These are phyloP conservation scores for Drosophila lacteicornis DNA, from an alignment of 1,140 invertebrate species.

Conservation along the genomic window DNA sequence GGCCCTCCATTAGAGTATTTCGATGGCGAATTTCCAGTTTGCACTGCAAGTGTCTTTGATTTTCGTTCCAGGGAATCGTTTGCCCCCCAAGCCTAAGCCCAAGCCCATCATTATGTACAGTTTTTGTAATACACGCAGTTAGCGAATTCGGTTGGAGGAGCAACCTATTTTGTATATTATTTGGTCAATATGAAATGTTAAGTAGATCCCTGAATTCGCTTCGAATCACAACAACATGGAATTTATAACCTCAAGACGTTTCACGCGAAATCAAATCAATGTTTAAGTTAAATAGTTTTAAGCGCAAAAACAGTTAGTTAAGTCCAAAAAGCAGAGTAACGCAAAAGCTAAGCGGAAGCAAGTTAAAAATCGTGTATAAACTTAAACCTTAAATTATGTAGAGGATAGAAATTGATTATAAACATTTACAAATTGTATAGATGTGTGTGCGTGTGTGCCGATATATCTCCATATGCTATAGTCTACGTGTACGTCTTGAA, in stretches of 20 bases:
- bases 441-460: conserved; percentile 29
- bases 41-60: conserved; percentile 58
- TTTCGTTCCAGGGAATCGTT: conserved; percentile 34
- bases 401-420: conserved; percentile 29
- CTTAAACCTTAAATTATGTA: conserved; percentile 20
- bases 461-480: conserved; percentile 43
- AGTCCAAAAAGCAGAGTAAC: conserved; percentile 27
- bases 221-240: conserved; percentile 55
- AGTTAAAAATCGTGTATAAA: conserved; percentile 49
- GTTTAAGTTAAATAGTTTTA: conserved; percentile 84
- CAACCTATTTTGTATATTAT: conserved; percentile 36
- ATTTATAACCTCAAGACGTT: conserved; percentile 79
- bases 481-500: conserved; percentile 66
- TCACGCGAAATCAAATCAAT: conserved; percentile 78
- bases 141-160: conserved; percentile 33
- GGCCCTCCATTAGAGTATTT: conserved; percentile 65
- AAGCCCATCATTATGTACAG: conserved; percentile 38
- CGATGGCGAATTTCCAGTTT: conserved; percentile 45
- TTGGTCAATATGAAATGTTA: conserved; percentile 39
- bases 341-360: conserved; percentile 47
- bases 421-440: conserved; percentile 58
- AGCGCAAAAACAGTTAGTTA: conserved; percentile 45
- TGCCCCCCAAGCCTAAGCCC: background rate
- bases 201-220: conserved; percentile 6
- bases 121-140: conserved; percentile 36